Evolutionary conservation across 2,113 vertebrate genomes (phyloP).

Genomic region (Catharus bicknelli): DNA sequence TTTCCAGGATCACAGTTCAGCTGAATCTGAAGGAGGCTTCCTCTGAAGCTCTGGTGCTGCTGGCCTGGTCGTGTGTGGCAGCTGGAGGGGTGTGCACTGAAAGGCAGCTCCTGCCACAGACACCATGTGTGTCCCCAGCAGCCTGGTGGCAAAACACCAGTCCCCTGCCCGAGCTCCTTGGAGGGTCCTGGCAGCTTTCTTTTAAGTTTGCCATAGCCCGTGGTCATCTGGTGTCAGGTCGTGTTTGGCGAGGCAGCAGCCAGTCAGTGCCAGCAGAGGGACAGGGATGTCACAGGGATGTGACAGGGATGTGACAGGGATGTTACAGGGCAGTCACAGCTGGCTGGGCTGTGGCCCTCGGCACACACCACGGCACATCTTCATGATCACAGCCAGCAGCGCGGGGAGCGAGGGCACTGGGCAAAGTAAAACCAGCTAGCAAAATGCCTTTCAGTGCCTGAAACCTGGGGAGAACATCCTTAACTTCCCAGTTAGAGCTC

Average conservation of each 20-base stretch:
- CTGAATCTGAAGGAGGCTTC: not conserved
- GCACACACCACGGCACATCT: not conserved
- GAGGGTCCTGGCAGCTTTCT: not conserved
- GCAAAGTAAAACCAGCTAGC: not conserved
- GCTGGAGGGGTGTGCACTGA: not conserved
- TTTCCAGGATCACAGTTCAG: not conserved
- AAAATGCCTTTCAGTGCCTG: not conserved
- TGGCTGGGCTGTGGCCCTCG: not conserved
- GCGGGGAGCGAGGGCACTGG: rapidly evolving
- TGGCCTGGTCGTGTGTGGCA: not conserved
- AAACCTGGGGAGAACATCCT: not conserved
- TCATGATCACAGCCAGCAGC: not conserved
- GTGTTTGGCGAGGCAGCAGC: not conserved
- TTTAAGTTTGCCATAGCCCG: not conserved
- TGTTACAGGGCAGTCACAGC: rapidly evolving
- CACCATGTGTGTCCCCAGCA: rapidly evolving
- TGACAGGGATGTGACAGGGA: not conserved
- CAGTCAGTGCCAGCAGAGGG: not conserved
- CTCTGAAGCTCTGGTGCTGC: not conserved
- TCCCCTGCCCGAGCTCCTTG: not conserved
- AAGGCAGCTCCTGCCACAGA: not conserved
- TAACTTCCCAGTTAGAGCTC: not conserved
- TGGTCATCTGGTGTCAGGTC: not conserved
- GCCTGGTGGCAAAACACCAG: not conserved
- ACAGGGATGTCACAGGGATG: not conserved